Evolutionary conservation across 2,888 invertebrate genomes (phyloP).

Genomic region (Pandemis heparana): DNA sequence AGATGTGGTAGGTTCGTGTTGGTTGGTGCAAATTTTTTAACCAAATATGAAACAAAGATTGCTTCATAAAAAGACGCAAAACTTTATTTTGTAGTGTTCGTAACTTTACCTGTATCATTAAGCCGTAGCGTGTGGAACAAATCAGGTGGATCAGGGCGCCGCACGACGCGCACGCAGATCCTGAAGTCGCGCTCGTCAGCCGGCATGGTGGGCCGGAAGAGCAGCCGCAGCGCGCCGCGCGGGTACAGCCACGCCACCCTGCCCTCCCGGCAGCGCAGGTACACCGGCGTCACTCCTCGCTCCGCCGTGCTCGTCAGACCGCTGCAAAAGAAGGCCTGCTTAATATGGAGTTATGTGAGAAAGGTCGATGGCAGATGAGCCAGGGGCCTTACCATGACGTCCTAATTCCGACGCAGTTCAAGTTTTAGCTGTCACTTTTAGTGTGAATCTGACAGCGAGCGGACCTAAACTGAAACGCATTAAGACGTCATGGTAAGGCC

Average conservation of each 20-base stretch:
- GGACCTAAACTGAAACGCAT: no score
- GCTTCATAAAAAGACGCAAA: no score
- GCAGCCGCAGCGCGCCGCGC: constrained; percentile 89
- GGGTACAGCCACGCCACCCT: constrained; percentile 91
- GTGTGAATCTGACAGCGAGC: no score
- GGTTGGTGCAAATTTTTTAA: no score
- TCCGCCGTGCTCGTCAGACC: constrained; percentile 81
- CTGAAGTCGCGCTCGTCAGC: constrained; percentile 87
- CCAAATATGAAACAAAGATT: no score
- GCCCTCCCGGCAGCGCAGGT: constrained; percentile 91
- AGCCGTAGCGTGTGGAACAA: constrained; percentile 79
- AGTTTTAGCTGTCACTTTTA: no score
- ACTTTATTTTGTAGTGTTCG: not conserved
- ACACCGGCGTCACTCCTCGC: constrained; percentile 90
- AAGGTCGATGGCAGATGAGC: no score
- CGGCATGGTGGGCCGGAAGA: constrained; percentile 87
- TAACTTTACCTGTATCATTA: constrained; percentile 68
- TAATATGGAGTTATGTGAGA: not conserved
- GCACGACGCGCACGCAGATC: constrained; percentile 88
- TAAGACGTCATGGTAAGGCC: no score
- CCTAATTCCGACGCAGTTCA: no score
- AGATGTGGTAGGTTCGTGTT: no score
- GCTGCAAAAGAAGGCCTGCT: constrained; percentile 64
- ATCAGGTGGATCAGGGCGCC: constrained; percentile 84
- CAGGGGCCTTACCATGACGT: no score